Evolutionary conservation across 2,797 vertebrate species (phyloP).

Genomic region (Fistularia commersonii): DNA sequence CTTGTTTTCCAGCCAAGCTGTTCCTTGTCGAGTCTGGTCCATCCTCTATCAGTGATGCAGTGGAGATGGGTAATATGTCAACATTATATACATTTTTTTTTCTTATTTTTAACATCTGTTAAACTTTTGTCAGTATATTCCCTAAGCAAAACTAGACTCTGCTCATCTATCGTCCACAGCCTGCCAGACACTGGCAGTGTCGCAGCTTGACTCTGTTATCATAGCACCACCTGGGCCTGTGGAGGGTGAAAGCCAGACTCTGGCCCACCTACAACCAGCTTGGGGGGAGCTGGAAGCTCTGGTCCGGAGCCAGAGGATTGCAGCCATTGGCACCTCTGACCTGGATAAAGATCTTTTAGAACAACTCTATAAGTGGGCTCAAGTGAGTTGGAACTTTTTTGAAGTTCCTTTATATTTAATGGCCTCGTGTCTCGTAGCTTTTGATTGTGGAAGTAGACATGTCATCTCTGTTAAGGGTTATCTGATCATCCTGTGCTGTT

Average conservation of each 20-base stretch:
- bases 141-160: too few species aligned
- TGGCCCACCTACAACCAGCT: constrained; percentile 88
- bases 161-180: constrained; percentile 62
- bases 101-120: too few species aligned
- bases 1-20: constrained; percentile 81
- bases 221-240: constrained; percentile 83
- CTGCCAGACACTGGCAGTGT: constrained; percentile 85
- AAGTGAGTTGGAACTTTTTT: constrained; percentile 71
- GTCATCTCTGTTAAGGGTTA: background rate
- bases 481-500: too few species aligned
- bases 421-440: too few species aligned
- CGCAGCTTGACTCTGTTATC: constrained; percentile 95
- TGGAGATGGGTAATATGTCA: constrained; percentile 85
- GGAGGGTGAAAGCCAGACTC: constrained; percentile 79
- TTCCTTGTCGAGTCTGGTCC: constrained; percentile 84
- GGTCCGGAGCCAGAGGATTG: constrained; percentile 84
- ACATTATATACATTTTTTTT: too few species aligned
- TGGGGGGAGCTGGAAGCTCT: constrained; percentile 92
- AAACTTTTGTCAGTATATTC: too few species aligned
- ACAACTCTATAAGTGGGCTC: constrained; percentile 93
- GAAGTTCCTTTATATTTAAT: too few species aligned
- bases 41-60: constrained; percentile 85
- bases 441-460: background rate
- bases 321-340: constrained; percentile 94
- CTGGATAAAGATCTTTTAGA: constrained; percentile 93